Evolutionary conservation across 2,797 vertebrate species (phyloP).

Genomic region (Hylomyscus alleni): DNA sequence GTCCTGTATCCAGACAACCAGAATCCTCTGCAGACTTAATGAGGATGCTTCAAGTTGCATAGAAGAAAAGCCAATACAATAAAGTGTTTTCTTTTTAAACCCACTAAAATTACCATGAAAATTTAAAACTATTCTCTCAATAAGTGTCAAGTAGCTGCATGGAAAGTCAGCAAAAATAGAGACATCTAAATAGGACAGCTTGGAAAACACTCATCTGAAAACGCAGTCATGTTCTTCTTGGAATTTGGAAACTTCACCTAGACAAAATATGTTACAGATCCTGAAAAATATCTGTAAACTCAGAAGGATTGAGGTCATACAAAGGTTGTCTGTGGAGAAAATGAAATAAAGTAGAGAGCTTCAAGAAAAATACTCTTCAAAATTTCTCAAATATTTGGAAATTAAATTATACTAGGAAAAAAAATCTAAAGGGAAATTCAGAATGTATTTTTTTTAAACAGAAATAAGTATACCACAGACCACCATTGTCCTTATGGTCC

Average conservation of each 20-base stretch:
- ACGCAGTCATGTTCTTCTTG: not conserved
- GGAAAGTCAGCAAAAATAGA: not conserved
- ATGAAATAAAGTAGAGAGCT: not conserved
- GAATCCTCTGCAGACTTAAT: rapidly evolving
- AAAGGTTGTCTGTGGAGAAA: not conserved
- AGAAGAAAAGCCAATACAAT: not conserved
- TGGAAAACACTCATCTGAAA: not conserved
- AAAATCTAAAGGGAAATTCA: not conserved
- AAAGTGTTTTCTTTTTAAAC: not conserved
- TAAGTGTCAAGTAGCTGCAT: not conserved
- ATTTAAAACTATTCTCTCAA: not conserved
- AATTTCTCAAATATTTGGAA: not conserved
- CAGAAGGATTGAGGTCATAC: not conserved
- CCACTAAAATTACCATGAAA: not conserved
- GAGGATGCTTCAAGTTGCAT: not conserved
- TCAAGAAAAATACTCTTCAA: not conserved
- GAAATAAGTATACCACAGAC: not conserved
- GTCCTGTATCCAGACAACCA: rapidly evolving
- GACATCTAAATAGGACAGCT: not conserved
- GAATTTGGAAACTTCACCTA: rapidly evolving
- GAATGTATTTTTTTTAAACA: not conserved
- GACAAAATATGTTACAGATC: not conserved
- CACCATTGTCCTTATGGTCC: rapidly evolving
- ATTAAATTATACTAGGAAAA: not conserved
- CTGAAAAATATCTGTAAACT: not conserved